Conservation (phyloP, 2,888 invertebrate genomes). For the Lasioglossum zephyrum region DNA sequence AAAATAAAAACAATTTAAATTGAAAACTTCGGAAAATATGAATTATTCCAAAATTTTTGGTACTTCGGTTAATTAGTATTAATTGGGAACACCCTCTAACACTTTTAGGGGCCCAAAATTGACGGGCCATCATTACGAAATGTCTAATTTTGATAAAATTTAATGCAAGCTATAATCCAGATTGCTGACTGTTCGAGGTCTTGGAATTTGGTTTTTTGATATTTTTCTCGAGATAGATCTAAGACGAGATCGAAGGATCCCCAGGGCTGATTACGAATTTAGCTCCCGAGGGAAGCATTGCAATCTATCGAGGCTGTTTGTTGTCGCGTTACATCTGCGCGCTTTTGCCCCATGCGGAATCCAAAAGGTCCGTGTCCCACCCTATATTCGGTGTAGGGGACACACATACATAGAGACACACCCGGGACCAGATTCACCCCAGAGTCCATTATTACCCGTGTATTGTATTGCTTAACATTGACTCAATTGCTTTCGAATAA, state of each 20-base stretch:
- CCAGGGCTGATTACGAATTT: slow-evolving; percentile 74
- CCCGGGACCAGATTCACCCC: slow-evolving; percentile 81
- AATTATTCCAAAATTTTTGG: no score
- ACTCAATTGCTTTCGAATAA: slow-evolving; percentile 85
- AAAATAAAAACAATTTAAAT: no score
- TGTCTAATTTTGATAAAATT: background rate
- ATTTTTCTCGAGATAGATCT: slow-evolving; percentile 48
- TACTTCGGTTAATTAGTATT: no score
- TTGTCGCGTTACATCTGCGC: slow-evolving; percentile 83
- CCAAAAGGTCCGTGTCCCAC: slow-evolving; percentile 71
- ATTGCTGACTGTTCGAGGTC: background rate
- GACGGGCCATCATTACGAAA: no score
- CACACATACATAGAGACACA: background rate
- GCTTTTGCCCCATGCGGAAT: slow-evolving; percentile 76
- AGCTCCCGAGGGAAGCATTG: slow-evolving; percentile 73
- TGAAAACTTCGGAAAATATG: no score
- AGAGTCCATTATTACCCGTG: slow-evolving; percentile 84
- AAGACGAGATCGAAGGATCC: slow-evolving; percentile 62
- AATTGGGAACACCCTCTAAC: no score
- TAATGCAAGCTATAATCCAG: background rate
- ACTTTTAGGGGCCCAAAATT: no score
- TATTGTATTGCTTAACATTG: slow-evolving; percentile 84
- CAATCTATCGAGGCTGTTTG: slow-evolving; percentile 80
- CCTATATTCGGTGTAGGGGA: slow-evolving; percentile 71
- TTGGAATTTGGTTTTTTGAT: background rate